Conservation (phyloP, 2,113 vertebrate species). For the Oncorhynchus tshawytscha region DNA sequence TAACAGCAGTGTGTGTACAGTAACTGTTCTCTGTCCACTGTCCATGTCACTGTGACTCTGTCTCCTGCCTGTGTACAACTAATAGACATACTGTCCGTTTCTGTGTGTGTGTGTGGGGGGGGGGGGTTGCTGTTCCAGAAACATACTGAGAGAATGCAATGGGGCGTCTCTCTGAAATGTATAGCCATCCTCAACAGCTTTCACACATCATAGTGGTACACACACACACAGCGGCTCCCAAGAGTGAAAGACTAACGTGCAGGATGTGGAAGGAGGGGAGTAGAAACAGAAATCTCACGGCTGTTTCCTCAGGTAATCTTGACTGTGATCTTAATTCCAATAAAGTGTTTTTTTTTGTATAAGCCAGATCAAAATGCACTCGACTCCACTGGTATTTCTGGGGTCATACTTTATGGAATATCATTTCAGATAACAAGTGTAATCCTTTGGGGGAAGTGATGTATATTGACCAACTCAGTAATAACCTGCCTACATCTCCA, state of each 20-base stretch:
- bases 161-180: too few relatives aligned
- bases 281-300: constrained; percentile 71
- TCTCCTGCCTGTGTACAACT: neutral
- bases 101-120: too few relatives aligned
- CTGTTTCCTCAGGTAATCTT: constrained; percentile 76
- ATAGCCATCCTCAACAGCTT: too few relatives aligned
- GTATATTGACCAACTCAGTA: constrained; percentile 80
- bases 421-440: constrained; percentile 83
- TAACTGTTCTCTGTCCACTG: neutral
- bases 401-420: constrained; percentile 82
- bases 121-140: too few relatives aligned
- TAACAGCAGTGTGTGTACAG: neutral
- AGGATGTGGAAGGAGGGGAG: constrained; percentile 52
- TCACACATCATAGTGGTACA: too few relatives aligned
- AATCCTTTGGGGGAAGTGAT: constrained; percentile 77
- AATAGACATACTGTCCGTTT: neutral
- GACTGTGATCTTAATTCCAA: constrained; percentile 80
- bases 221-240: constrained; percentile 42
- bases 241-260: constrained; percentile 62
- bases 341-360: constrained; percentile 70
- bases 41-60: neutral
- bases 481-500: constrained; percentile 45
- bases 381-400: constrained; percentile 75
- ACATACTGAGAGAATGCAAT: too few relatives aligned
- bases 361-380: constrained; percentile 72